These are phyloP conservation scores for Mythimna albipuncta DNA, from an alignment of 2,888 invertebrate species.

Conservation along the genomic window DNA sequence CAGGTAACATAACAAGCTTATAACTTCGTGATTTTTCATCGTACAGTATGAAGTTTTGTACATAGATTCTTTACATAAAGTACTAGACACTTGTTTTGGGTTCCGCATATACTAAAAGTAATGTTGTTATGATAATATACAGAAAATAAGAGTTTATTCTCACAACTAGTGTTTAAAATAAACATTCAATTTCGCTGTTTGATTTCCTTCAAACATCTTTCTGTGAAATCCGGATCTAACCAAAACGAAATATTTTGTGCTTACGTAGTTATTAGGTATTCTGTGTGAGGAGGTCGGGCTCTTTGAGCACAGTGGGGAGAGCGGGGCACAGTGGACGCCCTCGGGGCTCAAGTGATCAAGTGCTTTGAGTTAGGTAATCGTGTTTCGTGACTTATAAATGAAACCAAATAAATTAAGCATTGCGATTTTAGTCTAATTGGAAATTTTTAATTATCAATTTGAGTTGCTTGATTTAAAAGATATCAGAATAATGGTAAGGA, in stretches of 20 bases:
- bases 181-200: background rate
- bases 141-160: no score
- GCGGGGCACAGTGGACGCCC: slow-evolving; percentile 22
- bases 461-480: background rate
- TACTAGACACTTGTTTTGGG: no score
- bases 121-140: no score
- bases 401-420: background rate
- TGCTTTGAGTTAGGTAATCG: slow-evolving; percentile 36
- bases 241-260: slow-evolving; percentile 3
- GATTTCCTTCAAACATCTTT: background rate
- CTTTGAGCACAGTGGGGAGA: slow-evolving; percentile 46
- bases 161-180: no score
- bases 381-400: slow-evolving; percentile 33
- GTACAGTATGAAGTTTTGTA: no score
- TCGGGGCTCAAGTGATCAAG: slow-evolving; percentile 48
- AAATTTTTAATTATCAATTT: background rate
- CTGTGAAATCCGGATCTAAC: background rate
- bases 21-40: no score
- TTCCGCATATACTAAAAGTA: no score
- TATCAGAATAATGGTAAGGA: no score
- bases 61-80: no score
- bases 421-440: background rate
- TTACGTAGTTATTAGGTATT: slow-evolving; percentile 42
- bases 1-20: no score
- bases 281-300: slow-evolving; percentile 39